Evolutionary conservation across 2,888 invertebrate species (phyloP).

Genomic region (Gari tellinella): DNA sequence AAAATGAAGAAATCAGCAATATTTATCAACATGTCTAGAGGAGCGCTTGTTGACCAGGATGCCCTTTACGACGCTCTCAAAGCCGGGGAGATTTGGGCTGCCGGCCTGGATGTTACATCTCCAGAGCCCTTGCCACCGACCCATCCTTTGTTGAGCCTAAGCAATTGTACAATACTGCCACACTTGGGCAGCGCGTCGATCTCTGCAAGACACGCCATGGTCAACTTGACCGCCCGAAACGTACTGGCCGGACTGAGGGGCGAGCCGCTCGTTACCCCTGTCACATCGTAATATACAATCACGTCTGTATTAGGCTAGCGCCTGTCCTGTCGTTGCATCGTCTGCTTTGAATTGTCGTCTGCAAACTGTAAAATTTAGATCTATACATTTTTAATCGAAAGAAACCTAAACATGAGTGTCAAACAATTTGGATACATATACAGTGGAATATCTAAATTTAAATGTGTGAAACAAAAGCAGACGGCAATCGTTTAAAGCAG

Average conservation of each 20-base stretch:
- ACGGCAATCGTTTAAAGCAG: too few relatives aligned
- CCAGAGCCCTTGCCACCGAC: slow-evolving; percentile 95
- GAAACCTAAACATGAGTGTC: too few relatives aligned
- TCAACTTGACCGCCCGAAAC: slow-evolving; percentile 90
- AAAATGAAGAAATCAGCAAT: slow-evolving; percentile 94
- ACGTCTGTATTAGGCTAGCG: too few relatives aligned
- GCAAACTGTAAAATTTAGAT: too few relatives aligned
- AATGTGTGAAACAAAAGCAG: too few relatives aligned
- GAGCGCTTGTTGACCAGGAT: slow-evolving; percentile 88
- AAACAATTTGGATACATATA: too few relatives aligned
- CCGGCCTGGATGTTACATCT: slow-evolving; percentile 95
- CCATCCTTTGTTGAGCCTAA: slow-evolving; percentile 89
- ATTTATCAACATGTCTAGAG: slow-evolving; percentile 93
- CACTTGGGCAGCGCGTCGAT: slow-evolving; percentile 94
- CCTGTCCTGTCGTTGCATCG: too few relatives aligned
- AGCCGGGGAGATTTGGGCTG: slow-evolving; percentile 90
- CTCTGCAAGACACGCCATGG: slow-evolving; percentile 91
- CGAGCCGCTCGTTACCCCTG: slow-evolving; percentile 87
- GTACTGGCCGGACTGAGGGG: slow-evolving; percentile 90
- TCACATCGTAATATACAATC: too few relatives aligned
- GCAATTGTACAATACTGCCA: slow-evolving; percentile 93
- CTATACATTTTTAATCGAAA: too few relatives aligned
- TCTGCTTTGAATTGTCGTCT: too few relatives aligned
- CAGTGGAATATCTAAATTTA: too few relatives aligned
- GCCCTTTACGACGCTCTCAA: slow-evolving; percentile 91